phyloP scores from a whole-genome alignment of 2,797 vertebrate genomes.

The Gymnodraco acuticeps region DNA sequence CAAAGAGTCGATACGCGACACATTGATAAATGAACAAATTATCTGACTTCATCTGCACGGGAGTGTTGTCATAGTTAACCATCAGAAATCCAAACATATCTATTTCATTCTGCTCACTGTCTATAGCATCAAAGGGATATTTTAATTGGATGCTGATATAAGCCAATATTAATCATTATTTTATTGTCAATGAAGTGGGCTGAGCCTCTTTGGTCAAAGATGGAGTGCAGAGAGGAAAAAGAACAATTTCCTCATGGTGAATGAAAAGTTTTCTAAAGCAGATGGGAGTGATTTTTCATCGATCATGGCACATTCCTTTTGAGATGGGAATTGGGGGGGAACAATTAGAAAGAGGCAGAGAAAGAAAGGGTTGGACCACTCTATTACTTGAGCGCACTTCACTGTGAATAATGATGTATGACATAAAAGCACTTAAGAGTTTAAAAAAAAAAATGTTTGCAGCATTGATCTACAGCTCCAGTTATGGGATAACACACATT shows the following conservation, averaged over 20 bases:
- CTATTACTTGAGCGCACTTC: slow-evolving; percentile 90
- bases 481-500: slow-evolving; percentile 71
- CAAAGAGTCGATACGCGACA: slow-evolving; percentile 71
- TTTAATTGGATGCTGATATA: slow-evolving; percentile 80
- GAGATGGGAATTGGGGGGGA: slow-evolving; percentile 79
- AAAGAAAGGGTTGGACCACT: slow-evolving; percentile 86
- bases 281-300: slow-evolving; percentile 93
- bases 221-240: slow-evolving; percentile 89
- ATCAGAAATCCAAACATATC: slow-evolving; percentile 79
- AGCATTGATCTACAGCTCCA: slow-evolving; percentile 79
- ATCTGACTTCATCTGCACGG: slow-evolving; percentile 58
- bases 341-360: background rate
- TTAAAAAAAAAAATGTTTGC: slow-evolving; percentile 79
- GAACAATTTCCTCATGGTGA: slow-evolving; percentile 92
- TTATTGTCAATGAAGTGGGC: slow-evolving; percentile 77
- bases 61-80: slow-evolving; percentile 74
- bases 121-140: slow-evolving; percentile 74
- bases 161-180: slow-evolving; percentile 83
- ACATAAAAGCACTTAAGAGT: slow-evolving; percentile 90
- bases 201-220: slow-evolving; percentile 80
- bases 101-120: slow-evolving; percentile 67
- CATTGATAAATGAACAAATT: slow-evolving; percentile 84
- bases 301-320: slow-evolving; percentile 92
- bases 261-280: slow-evolving; percentile 95
- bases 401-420: slow-evolving; percentile 92